These are phyloP conservation scores for Agrotis clavis DNA, from an alignment of 2,888 invertebrate genomes.

Conservation along the genomic window DNA sequence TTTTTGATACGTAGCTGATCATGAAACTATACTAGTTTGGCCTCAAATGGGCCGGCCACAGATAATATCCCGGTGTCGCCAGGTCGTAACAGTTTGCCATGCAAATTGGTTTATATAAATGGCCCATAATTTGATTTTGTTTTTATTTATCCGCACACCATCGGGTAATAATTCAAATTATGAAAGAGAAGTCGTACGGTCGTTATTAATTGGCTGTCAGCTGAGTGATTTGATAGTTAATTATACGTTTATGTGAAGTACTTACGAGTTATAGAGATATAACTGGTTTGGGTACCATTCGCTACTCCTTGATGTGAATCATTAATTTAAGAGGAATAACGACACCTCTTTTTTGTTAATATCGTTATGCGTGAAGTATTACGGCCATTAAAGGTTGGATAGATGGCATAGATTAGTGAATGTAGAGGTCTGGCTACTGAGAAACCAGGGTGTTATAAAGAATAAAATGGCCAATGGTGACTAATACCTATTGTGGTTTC, in stretches of 20 bases:
- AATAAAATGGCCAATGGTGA: background rate
- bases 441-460: background rate
- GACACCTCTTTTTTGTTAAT: constrained; percentile 48
- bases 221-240: constrained; percentile 66
- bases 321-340: constrained; percentile 44
- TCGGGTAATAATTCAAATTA: constrained; percentile 65
- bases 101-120: constrained; percentile 76
- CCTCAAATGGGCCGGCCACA: constrained; percentile 52
- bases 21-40: constrained; percentile 40
- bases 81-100: constrained; percentile 69
- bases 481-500: too few species aligned
- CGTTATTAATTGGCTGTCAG: constrained; percentile 66
- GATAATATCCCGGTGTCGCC: constrained; percentile 64
- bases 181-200: constrained; percentile 61
- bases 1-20: constrained; percentile 52
- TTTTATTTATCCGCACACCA: constrained; percentile 67
- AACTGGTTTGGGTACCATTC: constrained; percentile 61
- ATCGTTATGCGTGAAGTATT: constrained; percentile 35
- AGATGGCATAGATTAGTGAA: background rate
- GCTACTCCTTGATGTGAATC: constrained; percentile 53
- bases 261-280: constrained; percentile 60
- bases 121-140: constrained; percentile 69
- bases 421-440: background rate
- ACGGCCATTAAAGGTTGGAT: background rate
- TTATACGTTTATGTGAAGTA: constrained; percentile 61